phyloP scores from a whole-genome alignment of 2,797 vertebrate genomes.

The Megalops cyprinoides region DNA sequence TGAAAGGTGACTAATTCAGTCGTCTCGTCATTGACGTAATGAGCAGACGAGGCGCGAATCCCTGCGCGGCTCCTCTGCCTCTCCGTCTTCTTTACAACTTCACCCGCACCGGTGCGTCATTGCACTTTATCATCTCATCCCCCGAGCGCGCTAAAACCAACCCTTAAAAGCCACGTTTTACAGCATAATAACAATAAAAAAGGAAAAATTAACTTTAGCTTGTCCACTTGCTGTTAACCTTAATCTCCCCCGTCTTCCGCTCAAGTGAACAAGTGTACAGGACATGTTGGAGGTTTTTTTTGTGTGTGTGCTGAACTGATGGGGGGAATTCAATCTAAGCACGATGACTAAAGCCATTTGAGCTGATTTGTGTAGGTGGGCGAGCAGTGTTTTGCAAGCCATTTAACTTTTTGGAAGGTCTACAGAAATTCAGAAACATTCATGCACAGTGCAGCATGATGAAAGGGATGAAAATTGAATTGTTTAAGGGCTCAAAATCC shows the following conservation, averaged over 20 bases:
- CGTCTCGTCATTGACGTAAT: background rate
- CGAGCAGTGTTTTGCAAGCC: too few relatives aligned
- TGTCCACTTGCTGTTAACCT: background rate
- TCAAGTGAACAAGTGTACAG: conserved; percentile 5
- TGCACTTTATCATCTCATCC: conserved; percentile 26
- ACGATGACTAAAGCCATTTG: background rate
- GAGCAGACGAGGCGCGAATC: background rate
- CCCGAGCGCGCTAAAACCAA: conserved; percentile 4
- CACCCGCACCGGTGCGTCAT: conserved; percentile 4
- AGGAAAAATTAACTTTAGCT: conserved; percentile 10
- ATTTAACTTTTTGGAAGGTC: too few relatives aligned
- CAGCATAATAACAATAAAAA: conserved; percentile 24
- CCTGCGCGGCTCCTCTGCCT: background rate
- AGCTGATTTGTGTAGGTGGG: background rate
- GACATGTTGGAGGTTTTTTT: background rate
- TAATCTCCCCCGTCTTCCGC: background rate
- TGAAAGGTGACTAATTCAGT: conserved; percentile 21
- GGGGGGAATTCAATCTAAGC: background rate
- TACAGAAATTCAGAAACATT: too few relatives aligned
- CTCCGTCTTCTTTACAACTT: conserved; percentile 14
- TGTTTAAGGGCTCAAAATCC: too few relatives aligned
- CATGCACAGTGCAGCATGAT: too few relatives aligned
- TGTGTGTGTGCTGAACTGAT: background rate
- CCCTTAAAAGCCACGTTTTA: conserved; percentile 23
- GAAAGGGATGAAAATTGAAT: too few relatives aligned